Base-by-base conservation (phyloP, 2,888 invertebrate species). In the Ophraella communa region DNA sequence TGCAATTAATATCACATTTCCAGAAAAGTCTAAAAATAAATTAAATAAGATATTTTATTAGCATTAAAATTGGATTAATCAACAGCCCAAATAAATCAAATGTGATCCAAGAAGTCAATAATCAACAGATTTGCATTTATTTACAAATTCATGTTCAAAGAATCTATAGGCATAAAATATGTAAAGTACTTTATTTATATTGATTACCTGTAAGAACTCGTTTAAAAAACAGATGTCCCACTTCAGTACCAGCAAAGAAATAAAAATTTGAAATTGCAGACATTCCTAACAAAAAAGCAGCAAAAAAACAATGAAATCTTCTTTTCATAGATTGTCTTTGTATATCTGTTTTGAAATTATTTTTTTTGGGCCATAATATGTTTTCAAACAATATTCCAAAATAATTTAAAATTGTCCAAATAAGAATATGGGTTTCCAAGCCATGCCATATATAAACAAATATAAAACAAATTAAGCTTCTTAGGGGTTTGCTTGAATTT, bases 401-500 rank as follows among this genome's bases (percentile, higher is more conserved):
- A 78, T 90, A 96, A 83, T 97, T 97, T n/a, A 95, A 82, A 8
- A 87, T 73, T n/a, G 93, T 87, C 96, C 97, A 98, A 61, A 93
- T 83, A 65, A 95, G 87, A 70, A 96, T 89, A 74, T 89, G 89
- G 68, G 84, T 83, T 65, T 90, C 88, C 51, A 90, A 87, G 33
- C 96, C 96, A 81, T 98, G 98, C 97, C 97, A 98, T 66, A 94
- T 79, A 76, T 89, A 95, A 27, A 96, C 91, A 80, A 95, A 97
- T 18, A 85, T 76, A 82, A 97, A 96, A 77, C 91, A 91, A 1
- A 87, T 72, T 42, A 89, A 84, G n/a, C 92, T 93, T 1, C 93
- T 91, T 20, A 88, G 74, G 1, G 93, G 78, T 79, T 89, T 91
- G 65, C 85, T 85, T 1, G 80, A 67, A 5, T 84, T 74, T 57